phyloP scores from a whole-genome alignment of 2,888 invertebrate genomes.

The Ceraclea dissimilis region DNA sequence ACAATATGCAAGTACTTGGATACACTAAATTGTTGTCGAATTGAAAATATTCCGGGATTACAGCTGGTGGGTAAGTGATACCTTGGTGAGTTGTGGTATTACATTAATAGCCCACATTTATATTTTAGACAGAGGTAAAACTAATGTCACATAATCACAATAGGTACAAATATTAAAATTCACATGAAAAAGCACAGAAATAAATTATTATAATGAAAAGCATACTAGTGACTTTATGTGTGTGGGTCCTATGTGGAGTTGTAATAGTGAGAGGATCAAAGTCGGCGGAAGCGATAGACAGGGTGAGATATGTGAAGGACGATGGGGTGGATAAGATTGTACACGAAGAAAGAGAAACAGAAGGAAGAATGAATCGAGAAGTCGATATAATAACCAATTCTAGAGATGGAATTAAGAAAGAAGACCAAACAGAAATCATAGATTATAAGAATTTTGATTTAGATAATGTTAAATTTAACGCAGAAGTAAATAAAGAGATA shows the following conservation, averaged over 20 bases:
- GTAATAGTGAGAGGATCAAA: neutral
- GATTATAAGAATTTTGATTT: neutral
- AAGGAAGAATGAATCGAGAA: neutral
- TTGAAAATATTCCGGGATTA: no score
- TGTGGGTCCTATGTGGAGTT: neutral
- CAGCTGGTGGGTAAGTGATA: no score
- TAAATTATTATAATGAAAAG: neutral
- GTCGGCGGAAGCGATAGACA: neutral
- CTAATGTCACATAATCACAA: no score
- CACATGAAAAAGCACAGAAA: no score
- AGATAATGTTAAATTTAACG: neutral
- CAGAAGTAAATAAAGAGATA: neutral
- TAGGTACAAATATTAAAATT: no score
- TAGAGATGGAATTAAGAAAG: neutral
- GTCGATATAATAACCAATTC: neutral
- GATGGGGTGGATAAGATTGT: conserved; percentile 11
- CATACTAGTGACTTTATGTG: neutral
- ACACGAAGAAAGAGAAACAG: neutral
- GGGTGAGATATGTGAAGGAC: conserved; percentile 7
- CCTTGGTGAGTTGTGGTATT: no score
- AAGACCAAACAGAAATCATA: neutral
- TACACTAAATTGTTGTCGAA: no score
- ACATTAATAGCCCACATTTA: no score
- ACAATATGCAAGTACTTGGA: no score
- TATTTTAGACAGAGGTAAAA: no score